Evolutionary conservation across 2,888 invertebrate species (phyloP).

Genomic region (Ichneumon xanthorius): DNA sequence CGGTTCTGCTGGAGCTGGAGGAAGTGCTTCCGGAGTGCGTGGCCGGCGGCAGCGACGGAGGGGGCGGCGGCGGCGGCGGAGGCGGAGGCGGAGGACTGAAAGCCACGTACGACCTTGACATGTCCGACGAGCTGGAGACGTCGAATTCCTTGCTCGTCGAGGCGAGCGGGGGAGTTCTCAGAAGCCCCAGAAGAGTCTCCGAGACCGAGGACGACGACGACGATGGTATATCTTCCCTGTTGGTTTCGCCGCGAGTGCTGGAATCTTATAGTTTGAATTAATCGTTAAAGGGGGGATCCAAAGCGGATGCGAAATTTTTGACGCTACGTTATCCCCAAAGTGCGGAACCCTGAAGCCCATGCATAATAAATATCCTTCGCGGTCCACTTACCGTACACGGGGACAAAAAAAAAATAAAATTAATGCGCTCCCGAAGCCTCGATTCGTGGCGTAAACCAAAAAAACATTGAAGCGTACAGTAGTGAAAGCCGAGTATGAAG

Average conservation of each 20-base stretch:
- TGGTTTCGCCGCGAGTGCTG: conserved; percentile 34
- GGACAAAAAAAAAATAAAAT: not conserved
- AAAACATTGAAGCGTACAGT: conserved; percentile 47
- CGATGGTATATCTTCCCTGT: not conserved
- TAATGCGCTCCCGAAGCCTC: conserved; percentile 7
- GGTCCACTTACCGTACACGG: conserved; percentile 55
- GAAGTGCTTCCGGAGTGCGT: conserved; percentile 71
- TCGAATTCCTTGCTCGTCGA: not conserved
- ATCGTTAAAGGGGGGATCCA: not conserved
- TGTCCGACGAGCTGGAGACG: not conserved
- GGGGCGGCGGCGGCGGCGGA: conserved; percentile 74
- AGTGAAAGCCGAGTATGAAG: not conserved
- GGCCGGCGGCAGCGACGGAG: conserved; percentile 84
- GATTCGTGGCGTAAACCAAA: conserved; percentile 21
- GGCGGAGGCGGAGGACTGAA: conserved; percentile 75
- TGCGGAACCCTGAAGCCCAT: conserved; percentile 52
- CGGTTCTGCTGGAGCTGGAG: conserved; percentile 81
- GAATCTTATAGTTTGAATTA: conserved; percentile 49
- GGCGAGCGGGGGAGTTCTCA: not conserved
- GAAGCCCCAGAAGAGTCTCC: conserved; percentile 13
- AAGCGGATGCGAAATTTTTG: not conserved
- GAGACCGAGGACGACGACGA: conserved; percentile 16
- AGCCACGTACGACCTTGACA: not conserved
- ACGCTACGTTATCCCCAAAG: not conserved
- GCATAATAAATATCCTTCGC: conserved; percentile 46